Evolutionary conservation across 2,113 vertebrate species (phyloP).

Genomic region (Sakesphorus luctuosus): DNA sequence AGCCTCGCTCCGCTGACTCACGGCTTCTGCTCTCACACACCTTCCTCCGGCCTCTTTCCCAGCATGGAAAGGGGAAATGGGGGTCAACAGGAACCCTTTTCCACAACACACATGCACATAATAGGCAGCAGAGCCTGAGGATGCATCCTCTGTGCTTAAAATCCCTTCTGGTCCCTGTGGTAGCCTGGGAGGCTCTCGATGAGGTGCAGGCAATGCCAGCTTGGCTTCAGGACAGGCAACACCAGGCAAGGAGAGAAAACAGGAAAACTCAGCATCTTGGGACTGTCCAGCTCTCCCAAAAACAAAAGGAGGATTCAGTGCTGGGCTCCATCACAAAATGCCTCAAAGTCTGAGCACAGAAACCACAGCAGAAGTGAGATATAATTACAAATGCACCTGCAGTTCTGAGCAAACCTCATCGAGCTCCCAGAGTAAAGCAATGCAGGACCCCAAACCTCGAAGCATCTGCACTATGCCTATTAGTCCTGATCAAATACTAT

Average conservation of each 20-base stretch:
- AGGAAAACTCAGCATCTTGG: rapidly evolving
- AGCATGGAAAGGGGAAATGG: rapidly evolving
- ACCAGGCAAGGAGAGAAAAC: neutral
- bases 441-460: neutral
- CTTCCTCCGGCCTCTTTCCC: neutral
- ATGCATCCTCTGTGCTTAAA: neutral
- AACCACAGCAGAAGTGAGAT: neutral
- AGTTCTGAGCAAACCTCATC: neutral
- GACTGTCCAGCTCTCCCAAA: neutral
- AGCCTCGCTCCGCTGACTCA: conserved; percentile 33
- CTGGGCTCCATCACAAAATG: neutral
- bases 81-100: neutral
- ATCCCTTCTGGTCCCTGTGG: neutral
- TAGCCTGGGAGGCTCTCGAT: neutral
- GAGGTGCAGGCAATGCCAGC: neutral
- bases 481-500: conserved; percentile 39
- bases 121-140: neutral
- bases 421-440: neutral
- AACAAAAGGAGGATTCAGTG: neutral
- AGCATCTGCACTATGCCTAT: neutral
- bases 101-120: rapidly evolving
- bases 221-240: neutral
- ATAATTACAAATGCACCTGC: neutral
- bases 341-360: neutral
- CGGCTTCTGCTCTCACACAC: neutral